Evolutionary conservation across 2,113 vertebrate genomes (phyloP).

Genomic region (Aldabrachelys gigantea): DNA sequence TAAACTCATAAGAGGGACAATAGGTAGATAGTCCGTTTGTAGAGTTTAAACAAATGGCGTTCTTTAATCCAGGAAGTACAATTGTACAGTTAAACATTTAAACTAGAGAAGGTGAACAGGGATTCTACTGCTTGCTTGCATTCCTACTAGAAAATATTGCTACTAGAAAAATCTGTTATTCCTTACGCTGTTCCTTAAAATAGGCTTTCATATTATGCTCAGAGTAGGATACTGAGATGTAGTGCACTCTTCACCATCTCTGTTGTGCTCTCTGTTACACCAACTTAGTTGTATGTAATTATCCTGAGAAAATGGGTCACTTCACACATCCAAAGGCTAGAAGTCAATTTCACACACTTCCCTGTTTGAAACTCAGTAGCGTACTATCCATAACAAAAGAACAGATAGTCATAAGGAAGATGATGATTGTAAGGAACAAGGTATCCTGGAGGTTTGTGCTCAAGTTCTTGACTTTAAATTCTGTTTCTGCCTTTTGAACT

Average conservation of each 20-base stretch:
- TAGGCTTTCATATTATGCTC: not conserved
- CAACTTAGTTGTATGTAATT: not conserved
- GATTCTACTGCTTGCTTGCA: not conserved
- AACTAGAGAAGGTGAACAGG: not conserved
- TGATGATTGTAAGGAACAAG: not conserved
- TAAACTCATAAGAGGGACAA: not conserved
- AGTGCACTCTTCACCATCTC: rapidly evolving
- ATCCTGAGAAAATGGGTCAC: not conserved
- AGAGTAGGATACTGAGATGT: not conserved
- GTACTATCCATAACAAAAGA: not conserved
- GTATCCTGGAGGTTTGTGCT: not conserved
- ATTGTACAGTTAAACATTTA: not conserved
- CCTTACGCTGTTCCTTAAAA: not conserved
- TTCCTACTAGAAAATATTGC: not conserved
- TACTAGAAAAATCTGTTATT: not conserved
- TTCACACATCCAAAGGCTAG: not conserved
- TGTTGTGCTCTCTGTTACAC: not conserved
- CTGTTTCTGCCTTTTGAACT: not conserved
- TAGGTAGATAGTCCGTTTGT: not conserved
- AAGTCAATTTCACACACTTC: not conserved
- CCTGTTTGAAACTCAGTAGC: not conserved
- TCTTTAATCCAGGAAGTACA: not conserved
- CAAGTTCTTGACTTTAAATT: not conserved
- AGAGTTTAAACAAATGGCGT: not conserved
- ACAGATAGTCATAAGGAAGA: not conserved